Evolutionary conservation across 2,888 invertebrate species (phyloP), one percentile per base, ranked within the genome.

Genomic region (Aphodius sticticus): DNA sequence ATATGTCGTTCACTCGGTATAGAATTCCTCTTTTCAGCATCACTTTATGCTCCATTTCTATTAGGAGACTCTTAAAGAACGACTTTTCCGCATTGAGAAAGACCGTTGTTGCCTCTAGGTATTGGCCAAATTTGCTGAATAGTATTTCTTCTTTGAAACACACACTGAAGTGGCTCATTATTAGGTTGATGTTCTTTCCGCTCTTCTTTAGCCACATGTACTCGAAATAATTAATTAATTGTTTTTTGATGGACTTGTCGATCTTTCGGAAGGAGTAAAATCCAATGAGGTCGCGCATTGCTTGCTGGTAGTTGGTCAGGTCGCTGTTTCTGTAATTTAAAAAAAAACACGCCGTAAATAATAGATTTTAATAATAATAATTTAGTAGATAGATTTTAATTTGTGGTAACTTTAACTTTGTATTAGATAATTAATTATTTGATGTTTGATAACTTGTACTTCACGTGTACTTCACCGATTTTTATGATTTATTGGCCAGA

Each of bases 221-320:
- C 72, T 86, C 84, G 74, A 82, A 86, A 75, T 86, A 82, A 35
- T 83, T 81, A 16, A 84, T 83, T 9, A 83, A 77, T 76, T 84
- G 84, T 9, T 79, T 78, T 38, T 81, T 81, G 12, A 85, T 69
- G 12, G 78, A 79, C 53, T 77, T 76, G 72, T 84, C 84, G n/a
- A 85, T 82, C 35, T 81, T 83, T 16, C 81, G 79, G 35, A 81
- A 78, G 14, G 82, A 80, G 77, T 85, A 74, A 75, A 85, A 85
- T 12, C 77, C 76, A 5, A 85, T 79, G 76, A 85, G 79, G 12
- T 82, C 80, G 14, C 70, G 79, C 85, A 85, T 85, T 5, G 81
- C 81, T 69, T 83, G 79, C 76, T 85, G 85, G 69, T 82, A 85
- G 7, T 80, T 78, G 14, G 84, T 83, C 38, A 81, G 69, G 16